These are phyloP conservation scores for Oscheius sp. DNA, from an alignment of 2,888 invertebrate genomes.

Conservation along the genomic window DNA sequence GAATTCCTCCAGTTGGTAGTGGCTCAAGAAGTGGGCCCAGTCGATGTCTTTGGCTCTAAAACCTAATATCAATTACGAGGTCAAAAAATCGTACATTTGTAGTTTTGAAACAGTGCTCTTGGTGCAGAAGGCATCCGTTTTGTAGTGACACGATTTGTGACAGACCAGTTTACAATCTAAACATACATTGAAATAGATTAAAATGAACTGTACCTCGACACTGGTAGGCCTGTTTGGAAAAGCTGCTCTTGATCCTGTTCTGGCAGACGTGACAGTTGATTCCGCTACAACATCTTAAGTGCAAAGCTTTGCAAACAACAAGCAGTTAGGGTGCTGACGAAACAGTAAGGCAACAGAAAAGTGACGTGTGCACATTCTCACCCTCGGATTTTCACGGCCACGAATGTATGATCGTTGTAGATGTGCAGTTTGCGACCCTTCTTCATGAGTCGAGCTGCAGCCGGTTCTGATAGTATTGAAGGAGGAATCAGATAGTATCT, in stretches of 20 bases:
- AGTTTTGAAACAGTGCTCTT: constrained; percentile 62
- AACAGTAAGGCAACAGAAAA: constrained; percentile 34
- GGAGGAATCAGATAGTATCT: constrained; percentile 72
- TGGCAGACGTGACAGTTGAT: constrained; percentile 71
- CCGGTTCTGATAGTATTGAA: constrained; percentile 62
- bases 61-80: not conserved
- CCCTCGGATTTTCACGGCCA: constrained; percentile 72
- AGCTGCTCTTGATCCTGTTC: constrained; percentile 65
- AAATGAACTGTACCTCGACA: constrained; percentile 66
- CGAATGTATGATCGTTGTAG: constrained; percentile 73
- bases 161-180: constrained; percentile 72
- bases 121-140: constrained; percentile 67
- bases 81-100: constrained; percentile 54
- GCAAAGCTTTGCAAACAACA: constrained; percentile 20
- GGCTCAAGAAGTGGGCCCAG: constrained; percentile 69
- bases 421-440: constrained; percentile 73
- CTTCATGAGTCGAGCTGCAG: constrained; percentile 64
- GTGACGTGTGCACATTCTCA: constrained; percentile 40
- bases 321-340: constrained; percentile 27
- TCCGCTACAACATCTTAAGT: constrained; percentile 61
- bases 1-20: constrained; percentile 67
- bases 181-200: constrained; percentile 22
- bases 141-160: constrained; percentile 72
- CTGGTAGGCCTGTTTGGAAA: constrained; percentile 73
- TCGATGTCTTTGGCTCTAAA: constrained; percentile 68